Base-by-base conservation (phyloP, 2,888 invertebrate species). In the Plebejus anna region DNA sequence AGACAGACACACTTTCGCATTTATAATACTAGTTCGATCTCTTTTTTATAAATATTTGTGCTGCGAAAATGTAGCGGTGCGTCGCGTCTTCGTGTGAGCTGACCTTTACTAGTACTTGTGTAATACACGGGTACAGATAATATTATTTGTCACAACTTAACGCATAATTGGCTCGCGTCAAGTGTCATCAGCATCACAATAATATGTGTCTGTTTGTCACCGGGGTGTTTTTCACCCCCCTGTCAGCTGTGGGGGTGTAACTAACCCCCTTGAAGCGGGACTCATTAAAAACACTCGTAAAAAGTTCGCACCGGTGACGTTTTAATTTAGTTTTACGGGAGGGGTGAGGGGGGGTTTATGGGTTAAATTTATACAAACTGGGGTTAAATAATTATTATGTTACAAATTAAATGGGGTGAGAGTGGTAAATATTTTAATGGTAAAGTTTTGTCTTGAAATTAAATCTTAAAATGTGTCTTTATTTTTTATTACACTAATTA, bases 271-370 rank as follows among this genome's bases (percentile, higher is more conserved):
- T 70, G 9, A 28, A 28, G 66, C 66, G 66, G 13, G 66, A 66
- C 77, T 78, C 76, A 75, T 76, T 78, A 76, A 75, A 75, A 76
- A 57, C 75, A 77, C 75, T 78, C 75, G 61, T 77, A 77, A 77
- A 78, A 76, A 66, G 36, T 55, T 55, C 61, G 70, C 66, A 13
- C 66, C 61, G 47, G 70, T 70, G 36, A 76, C 71, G 22, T 71
- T 71, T 71, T 71, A 71, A 71, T 71, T 38, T 71, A 22, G 38
- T 42, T 71, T 71, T 42, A 42, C 42, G 9, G 32, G 11, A 36
- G 32, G 66, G 66, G 66, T 47, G 47, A 9, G 3, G 3, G 61
- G 9, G 61, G 36, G 32, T 32, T 66, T 66, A 66, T 66, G 66
- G 61, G 66, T 66, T 66, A 66, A 66, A 66, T 32, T 66, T 66